Base-by-base conservation (phyloP, 2,888 invertebrate genomes). In the Campoletis raptor region DNA sequence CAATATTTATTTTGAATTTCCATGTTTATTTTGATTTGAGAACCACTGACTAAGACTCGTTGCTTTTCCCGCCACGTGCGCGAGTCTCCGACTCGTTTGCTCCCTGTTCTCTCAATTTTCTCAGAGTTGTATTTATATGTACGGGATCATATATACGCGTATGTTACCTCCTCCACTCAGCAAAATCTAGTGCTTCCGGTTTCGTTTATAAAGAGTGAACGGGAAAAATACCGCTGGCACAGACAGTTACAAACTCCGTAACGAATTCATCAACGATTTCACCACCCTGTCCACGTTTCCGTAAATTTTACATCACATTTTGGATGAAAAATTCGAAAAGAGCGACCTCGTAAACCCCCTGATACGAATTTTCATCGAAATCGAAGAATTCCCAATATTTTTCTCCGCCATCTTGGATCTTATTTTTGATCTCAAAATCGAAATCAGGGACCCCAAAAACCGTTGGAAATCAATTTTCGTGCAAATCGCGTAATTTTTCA, bases 61-160 rank as follows among this genome's bases (percentile, higher is more conserved):
- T 76, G 73, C 70, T 76, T 74, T 66, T 70, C 64, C 57, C 79
- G 83, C 85, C 83, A 83, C 85, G 83, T 83, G 85, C 74, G 73
- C 82, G 76, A 48, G 52, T 61, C 64, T 45, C 45, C 80, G 40
- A 30, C 57, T 61, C 57, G 8, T 69, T 52, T 61, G n/a, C n/a
- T 69, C 40, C 42, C 15, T 37, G 36, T 48, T 36, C 52, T 54
- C 21, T 37, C 36, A 37, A 73, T 70, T 72, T 48, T 52, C 72
- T 48, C 40, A 54, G 21, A 73, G 4, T 37, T 37, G n/a, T 66
- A 45, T 37, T 48, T 54, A 7, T 67, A 54, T 42, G 4, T 8
- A 42, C 9, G 15, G 3, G 15, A 21, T 24, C 21, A 12, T n/a
- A 21, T 57, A 18, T 8, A 21, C 42, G n/a, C 30, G 8, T 18